These are phyloP conservation scores for Gymnorhina tibicen DNA, from an alignment of 2,113 vertebrate genomes.

Conservation along the genomic window DNA sequence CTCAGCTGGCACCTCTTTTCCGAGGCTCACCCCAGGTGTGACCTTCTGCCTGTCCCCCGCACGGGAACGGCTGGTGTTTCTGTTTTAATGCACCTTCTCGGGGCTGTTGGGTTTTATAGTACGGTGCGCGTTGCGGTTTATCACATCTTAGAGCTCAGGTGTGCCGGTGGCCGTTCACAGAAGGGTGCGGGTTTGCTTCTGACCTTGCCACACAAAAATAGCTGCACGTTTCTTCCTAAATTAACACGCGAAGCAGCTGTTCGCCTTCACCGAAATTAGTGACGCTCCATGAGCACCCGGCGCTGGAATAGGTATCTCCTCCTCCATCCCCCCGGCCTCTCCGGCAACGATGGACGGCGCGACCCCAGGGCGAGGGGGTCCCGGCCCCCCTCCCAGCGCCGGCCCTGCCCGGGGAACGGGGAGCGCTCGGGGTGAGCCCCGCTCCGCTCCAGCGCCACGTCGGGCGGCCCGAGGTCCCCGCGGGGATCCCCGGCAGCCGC, in stretches of 20 bases:
- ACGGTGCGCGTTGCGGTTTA: background rate
- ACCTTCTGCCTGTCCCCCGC: background rate
- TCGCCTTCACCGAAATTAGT: background rate
- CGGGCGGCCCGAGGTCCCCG: background rate
- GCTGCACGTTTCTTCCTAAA: background rate
- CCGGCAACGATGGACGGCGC: background rate
- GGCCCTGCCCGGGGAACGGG: background rate
- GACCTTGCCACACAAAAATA: background rate
- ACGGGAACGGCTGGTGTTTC: too few species aligned
- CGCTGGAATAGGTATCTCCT: background rate
- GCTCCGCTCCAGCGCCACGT: background rate
- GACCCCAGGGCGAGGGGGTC: too few species aligned
- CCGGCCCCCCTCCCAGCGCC: background rate
- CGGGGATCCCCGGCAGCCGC: background rate
- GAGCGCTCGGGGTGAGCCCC: background rate
- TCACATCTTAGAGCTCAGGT: background rate
- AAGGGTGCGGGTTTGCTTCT: background rate
- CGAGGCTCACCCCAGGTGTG: background rate
- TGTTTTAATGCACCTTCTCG: background rate
- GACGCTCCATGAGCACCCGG: background rate
- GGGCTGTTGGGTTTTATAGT: background rate
- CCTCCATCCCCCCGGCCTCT: background rate
- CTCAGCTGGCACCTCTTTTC: background rate
- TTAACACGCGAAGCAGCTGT: background rate
- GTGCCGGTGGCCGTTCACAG: background rate